Evolutionary conservation across 2,888 invertebrate species (phyloP).

Genomic region (Thelaira solivaga): DNA sequence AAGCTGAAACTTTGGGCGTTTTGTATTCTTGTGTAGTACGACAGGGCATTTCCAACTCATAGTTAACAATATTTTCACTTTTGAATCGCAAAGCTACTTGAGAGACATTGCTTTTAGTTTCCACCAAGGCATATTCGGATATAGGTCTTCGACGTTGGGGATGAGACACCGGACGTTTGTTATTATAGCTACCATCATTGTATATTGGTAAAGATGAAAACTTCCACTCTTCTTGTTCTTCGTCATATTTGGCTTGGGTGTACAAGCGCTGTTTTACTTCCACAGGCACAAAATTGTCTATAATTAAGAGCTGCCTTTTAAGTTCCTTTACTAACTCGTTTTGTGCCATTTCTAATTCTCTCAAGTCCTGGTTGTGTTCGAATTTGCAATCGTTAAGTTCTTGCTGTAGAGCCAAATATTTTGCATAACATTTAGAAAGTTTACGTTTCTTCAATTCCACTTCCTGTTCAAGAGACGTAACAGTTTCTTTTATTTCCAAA

Average conservation of each 20-base stretch:
- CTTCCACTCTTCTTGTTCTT: constrained; percentile 88
- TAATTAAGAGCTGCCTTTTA: constrained; percentile 90
- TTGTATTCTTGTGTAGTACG: constrained; percentile 77
- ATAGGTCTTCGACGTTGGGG: constrained; percentile 82
- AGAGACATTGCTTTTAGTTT: constrained; percentile 72
- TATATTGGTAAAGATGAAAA: constrained; percentile 76
- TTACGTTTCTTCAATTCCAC: constrained; percentile 96
- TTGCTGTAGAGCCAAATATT: constrained; percentile 84
- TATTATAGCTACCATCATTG: constrained; percentile 73
- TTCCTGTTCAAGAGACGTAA: constrained; percentile 94
- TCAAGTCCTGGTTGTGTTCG: constrained; percentile 92
- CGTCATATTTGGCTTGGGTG: constrained; percentile 86
- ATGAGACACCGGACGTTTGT: constrained; percentile 81
- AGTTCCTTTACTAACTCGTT: constrained; percentile 94
- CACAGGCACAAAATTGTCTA: constrained; percentile 92
- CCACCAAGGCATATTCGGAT: constrained; percentile 79
- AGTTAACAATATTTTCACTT: constrained; percentile 76
- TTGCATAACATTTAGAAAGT: constrained; percentile 91
- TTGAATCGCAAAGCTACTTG: constrained; percentile 73
- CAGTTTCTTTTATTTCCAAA: constrained; percentile 92
- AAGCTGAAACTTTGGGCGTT: constrained; percentile 76
- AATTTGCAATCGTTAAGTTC: constrained; percentile 90
- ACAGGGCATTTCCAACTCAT: constrained; percentile 77
- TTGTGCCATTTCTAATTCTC: constrained; percentile 93
- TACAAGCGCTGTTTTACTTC: constrained; percentile 87